Base-by-base conservation (phyloP, 1,140 invertebrate species). In the Leptonema lineaticorne region DNA sequence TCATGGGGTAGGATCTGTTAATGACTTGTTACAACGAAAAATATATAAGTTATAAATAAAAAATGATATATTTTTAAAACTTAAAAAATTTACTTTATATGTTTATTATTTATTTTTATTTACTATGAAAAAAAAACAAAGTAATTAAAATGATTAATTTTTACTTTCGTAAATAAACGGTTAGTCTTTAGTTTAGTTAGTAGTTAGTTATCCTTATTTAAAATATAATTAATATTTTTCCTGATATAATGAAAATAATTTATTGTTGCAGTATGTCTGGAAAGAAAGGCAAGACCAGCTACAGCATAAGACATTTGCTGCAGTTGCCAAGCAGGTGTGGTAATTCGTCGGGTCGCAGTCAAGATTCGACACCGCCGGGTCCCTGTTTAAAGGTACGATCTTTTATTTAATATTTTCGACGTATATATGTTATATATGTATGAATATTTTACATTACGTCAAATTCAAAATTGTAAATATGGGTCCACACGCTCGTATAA, bases 221-320 rank as follows among this genome's bases (percentile, higher is more conserved):
- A n/a, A n/a, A n/a, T n/a, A n/a, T n/a, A n/a, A n/a, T n/a, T n/a
- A n/a, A n/a, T n/a, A n/a, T n/a, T n/a, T n/a, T n/a, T n/a, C n/a
- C n/a, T n/a, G n/a, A n/a, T n/a, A n/a, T n/a, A n/a, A n/a, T n/a
- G n/a, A n/a, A n/a, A n/a, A n/a, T n/a, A n/a, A 16, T 63, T 33
- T 48, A 59, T 71, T 58, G 59, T 73, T 68, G 0, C 75, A 82
- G 80, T 72, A 82, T 82, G 81, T 82, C 81, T 73, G 65, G 65
- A 58, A 77, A 78, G 37, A 82, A 81, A 71, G 53, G 50, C 22
- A 78, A 80, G 41, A 78, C 81, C 62, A 79, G 80, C 14, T 82
- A 82, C 76, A 81, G 78, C 74, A 82, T 82, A 57, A 75, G 80
- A 2, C 79, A 82, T 66, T 74, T 82, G 37, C 78, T 82, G 24